A percentile compares a stretch with the other conserved stretches of the same genome.
phyloP scores from a whole-genome alignment of 2,888 invertebrate species.

The Lepidocyrtoides sp. region DNA sequence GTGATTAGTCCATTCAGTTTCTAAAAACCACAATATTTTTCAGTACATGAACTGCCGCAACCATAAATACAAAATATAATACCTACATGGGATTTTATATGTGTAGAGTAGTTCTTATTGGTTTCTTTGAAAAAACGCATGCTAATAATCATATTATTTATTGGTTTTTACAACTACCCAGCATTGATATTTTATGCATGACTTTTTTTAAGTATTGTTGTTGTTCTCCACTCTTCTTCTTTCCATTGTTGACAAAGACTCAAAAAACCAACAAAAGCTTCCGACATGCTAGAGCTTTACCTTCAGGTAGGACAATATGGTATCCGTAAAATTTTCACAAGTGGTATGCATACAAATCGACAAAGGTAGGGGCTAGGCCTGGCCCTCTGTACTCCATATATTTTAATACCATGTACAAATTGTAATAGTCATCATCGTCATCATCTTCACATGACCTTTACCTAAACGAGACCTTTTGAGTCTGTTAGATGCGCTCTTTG shows the following conservation, averaged over 20 bases:
- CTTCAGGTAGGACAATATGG: slow-evolving; percentile 3
- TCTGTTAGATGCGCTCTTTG: neutral
- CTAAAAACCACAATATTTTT: neutral
- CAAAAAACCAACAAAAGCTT: slow-evolving; percentile 71
- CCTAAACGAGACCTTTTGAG: slow-evolving; percentile 12
- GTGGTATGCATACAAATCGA: slow-evolving; percentile 34
- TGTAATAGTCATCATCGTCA: slow-evolving; percentile 15
- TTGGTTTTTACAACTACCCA: slow-evolving; percentile 28
- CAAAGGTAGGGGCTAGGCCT: neutral
- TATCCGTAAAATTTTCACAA: slow-evolving; percentile 1
- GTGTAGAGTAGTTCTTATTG: neutral
- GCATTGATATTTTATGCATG: neutral
- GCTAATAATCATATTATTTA: slow-evolving; percentile 39
- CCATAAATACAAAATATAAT: neutral
- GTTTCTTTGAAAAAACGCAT: neutral
- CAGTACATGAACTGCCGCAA: no score
- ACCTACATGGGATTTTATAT: neutral
- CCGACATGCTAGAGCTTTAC: slow-evolving; percentile 51
- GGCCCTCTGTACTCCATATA: neutral
- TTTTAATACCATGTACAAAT: neutral
- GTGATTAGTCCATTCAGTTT: slow-evolving; percentile 56
- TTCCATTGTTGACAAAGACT: slow-evolving; percentile 59
- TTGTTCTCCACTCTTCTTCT: slow-evolving; percentile 31
- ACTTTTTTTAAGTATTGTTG: slow-evolving; percentile 42
- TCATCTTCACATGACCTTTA: slow-evolving; percentile 50